Evolutionary conservation across 2,797 vertebrate genomes (phyloP).

Genomic region (Ceyx erithaca): DNA sequence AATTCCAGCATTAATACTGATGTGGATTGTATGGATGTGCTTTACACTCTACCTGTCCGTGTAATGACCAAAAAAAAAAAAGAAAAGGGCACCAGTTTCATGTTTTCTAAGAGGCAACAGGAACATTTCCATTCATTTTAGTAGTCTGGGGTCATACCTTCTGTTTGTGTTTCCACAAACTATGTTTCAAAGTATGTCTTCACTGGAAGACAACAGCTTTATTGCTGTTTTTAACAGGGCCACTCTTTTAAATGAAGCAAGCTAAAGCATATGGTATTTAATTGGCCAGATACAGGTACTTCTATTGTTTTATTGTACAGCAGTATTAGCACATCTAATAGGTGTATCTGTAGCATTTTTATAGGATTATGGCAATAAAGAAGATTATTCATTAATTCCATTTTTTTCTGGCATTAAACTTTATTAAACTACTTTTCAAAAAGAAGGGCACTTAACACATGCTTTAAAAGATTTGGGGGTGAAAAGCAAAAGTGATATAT

Average conservation of each 20-base stretch:
- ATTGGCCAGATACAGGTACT: not conserved
- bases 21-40: fast-evolving
- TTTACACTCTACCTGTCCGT: not conserved
- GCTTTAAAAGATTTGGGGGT: not conserved
- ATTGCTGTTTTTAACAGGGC: not conserved
- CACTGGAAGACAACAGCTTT: not conserved
- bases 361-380: not conserved
- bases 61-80: not conserved
- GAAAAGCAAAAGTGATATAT: not conserved
- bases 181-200: not conserved
- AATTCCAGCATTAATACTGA: not conserved
- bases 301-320: not conserved
- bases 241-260: not conserved
- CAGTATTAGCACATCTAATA: not conserved
- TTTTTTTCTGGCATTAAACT: not conserved
- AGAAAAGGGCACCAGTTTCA: not conserved
- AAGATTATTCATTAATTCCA: not conserved
- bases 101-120: not conserved
- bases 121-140: not conserved
- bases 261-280: not conserved
- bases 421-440: not conserved
- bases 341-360: not conserved
- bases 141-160: not conserved
- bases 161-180: not conserved
- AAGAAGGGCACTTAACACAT: not conserved